Evolutionary conservation across 2,797 vertebrate genomes (phyloP), one percentile per base, ranked within the genome.

Genomic region (Hafferia zeledoni): DNA sequence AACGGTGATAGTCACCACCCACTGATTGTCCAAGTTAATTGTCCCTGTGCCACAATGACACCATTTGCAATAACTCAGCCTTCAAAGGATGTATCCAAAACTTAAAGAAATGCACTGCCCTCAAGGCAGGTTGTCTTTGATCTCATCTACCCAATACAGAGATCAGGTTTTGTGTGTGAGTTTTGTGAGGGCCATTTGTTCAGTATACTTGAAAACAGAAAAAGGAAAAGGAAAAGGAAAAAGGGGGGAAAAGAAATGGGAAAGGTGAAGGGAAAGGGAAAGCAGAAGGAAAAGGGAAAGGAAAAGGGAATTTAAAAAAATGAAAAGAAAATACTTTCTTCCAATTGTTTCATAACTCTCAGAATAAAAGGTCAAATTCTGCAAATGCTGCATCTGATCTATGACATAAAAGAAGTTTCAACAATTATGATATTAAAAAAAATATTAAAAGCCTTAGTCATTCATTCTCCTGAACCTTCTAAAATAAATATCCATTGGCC

Each of bases 1-100:
- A 97, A 82, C 56, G 79, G 83, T 79, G 53, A 39, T 17, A 55
- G 74, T 44, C 61, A 77, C 87, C 87, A 84, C 78, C 83, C 90
- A 90, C 83, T 49, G 86, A 92, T 94, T 50, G 10, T 37, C 55
- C 60, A 52, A 86, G 65, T 95, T 93, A 96, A 93, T 96, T 95
- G 75, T 91, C 87, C 90, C 39, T 63, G 87, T 92, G 61, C 71
- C 49, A 86, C 47, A 92, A 75, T 57, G 90, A 82, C 55, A 63
- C 49, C 33, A 24, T 55, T 87, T 3, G 44, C 47, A 89, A 72
- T 77, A 95, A 80, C 44, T 89, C 74, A 92, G 63, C 56, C 76
- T 77, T 96, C 88, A 83, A 97, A 96, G 55, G 75, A 90, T 64
- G 28, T 14, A 74, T 44, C 49, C 76, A 83, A 85, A 90, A 81